Percentiles rank a stretch among this genome's conserved stretches.
These are phyloP conservation scores for Sycobia sp. DNA, from an alignment of 1,140 invertebrate species.

Conservation along the genomic window DNA sequence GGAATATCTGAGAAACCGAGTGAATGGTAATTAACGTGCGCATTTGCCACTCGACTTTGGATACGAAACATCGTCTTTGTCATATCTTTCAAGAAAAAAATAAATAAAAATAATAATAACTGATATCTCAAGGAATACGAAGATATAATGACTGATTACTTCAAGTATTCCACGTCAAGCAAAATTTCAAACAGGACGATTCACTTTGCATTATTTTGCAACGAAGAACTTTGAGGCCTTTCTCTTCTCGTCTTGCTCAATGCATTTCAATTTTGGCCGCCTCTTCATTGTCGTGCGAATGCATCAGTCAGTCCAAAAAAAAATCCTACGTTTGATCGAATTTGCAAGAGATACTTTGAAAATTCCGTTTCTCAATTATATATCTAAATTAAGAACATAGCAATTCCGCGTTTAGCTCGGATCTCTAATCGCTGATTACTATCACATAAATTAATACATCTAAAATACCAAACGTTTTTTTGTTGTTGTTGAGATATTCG, in stretches of 20 bases:
- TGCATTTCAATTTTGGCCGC: no score
- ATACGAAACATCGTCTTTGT: neutral
- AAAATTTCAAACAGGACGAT: no score
- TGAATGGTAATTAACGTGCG: neutral
- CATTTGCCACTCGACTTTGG: constrained; percentile 10
- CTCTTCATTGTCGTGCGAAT: no score
- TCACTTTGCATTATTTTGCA: no score
- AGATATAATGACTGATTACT: constrained; percentile 24
- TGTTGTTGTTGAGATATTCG: no score
- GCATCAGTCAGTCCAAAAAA: constrained; percentile 9
- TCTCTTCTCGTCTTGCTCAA: no score
- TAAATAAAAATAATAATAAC: no score
- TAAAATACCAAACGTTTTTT: no score
- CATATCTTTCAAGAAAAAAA: constrained; percentile 2
- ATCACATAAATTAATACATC: neutral
- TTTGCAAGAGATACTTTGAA: neutral
- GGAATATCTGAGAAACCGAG: no score
- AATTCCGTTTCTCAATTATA: no score
- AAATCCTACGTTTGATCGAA: constrained; percentile 1
- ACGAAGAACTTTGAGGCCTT: no score
- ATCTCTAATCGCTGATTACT: neutral
- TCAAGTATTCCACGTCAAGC: neutral
- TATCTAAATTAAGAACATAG: neutral
- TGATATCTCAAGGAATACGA: constrained; percentile 8
- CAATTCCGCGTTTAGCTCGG: neutral